A percentile compares a stretch with the other conserved stretches of the same genome.
These are phyloP conservation scores for Thripadectes ignobilis DNA, from an alignment of 2,797 vertebrate genomes.

Conservation along the genomic window DNA sequence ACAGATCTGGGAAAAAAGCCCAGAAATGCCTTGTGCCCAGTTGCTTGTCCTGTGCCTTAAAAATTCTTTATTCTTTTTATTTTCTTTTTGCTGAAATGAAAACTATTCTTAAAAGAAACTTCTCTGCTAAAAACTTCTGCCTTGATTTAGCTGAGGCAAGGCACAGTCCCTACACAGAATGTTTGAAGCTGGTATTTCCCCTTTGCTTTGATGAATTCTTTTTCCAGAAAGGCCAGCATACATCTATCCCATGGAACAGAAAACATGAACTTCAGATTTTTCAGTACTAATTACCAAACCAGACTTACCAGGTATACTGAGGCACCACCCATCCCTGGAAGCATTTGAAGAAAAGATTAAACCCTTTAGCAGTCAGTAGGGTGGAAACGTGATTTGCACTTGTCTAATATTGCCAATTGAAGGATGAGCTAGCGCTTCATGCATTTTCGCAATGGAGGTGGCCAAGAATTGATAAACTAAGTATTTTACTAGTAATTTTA, in stretches of 20 bases:
- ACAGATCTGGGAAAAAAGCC: conserved; percentile 14
- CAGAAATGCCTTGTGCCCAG: background rate
- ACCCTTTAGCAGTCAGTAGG: background rate
- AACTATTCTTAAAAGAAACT: background rate
- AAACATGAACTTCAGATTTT: background rate
- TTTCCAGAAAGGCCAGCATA: background rate
- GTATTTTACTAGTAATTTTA: background rate
- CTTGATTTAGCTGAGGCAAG: background rate
- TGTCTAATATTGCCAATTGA: background rate
- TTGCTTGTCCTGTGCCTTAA: background rate
- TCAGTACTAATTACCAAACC: background rate
- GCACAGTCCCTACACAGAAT: background rate
- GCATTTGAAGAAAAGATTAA: background rate
- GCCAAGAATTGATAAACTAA: background rate
- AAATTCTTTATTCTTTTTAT: background rate
- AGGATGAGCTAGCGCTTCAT: background rate
- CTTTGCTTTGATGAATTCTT: background rate
- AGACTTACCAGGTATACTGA: background rate
- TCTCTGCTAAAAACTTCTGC: background rate
- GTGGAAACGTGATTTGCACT: background rate
- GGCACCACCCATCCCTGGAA: background rate
- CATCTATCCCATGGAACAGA: background rate
- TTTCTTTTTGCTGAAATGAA: conserved; percentile 9
- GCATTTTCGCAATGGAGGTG: background rate
- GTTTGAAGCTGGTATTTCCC: background rate